Percentiles rank a stretch among this genome's conserved stretches.
These are phyloP conservation scores for Elephantulus edwardii DNA, from an alignment of 2,113 vertebrate genomes.

Conservation along the genomic window DNA sequence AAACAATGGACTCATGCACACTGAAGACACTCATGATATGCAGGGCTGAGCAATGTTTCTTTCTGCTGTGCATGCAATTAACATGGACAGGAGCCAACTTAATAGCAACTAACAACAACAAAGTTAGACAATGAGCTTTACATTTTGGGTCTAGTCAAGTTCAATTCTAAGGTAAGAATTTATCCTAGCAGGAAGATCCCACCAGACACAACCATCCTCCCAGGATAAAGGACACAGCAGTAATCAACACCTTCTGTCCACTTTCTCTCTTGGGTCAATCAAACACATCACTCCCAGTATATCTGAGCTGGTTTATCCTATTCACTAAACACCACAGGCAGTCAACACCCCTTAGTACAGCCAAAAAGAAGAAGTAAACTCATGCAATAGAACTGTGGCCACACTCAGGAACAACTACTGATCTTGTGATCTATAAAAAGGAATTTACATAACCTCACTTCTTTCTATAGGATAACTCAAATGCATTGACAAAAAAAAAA, in stretches of 20 bases:
- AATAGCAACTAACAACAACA: background rate
- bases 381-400: background rate
- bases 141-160: background rate
- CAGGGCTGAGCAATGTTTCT: background rate
- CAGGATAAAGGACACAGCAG: background rate
- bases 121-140: background rate
- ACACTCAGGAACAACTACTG: background rate
- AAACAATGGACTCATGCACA: background rate
- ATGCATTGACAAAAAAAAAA: background rate
- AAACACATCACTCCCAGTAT: no score
- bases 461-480: background rate
- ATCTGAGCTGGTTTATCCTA: background rate
- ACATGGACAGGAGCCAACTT: background rate
- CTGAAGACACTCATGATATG: background rate
- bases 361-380: constrained; percentile 25
- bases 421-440: constrained; percentile 39
- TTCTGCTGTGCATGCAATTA: background rate
- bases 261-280: background rate
- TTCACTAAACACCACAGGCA: background rate
- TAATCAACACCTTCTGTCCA: background rate
- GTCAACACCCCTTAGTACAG: background rate
- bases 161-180: background rate
- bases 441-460: constrained; percentile 19
- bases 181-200: background rate
- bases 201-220: background rate